phyloP scores from a whole-genome alignment of 1,140 invertebrate species.

The Zaprionus camerounensis region DNA sequence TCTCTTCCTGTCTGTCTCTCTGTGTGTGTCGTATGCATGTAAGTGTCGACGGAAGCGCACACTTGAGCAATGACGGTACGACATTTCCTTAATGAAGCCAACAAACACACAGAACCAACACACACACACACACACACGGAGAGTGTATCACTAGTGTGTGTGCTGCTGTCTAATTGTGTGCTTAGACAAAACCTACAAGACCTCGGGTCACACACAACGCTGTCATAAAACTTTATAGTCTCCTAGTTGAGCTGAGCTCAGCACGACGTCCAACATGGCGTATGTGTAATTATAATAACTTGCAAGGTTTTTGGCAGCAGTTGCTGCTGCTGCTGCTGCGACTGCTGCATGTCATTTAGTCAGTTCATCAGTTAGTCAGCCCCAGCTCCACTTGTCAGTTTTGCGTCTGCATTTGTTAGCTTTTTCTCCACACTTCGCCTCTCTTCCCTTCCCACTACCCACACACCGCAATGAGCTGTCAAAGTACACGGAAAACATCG shows the following conservation, averaged over 20 bases:
- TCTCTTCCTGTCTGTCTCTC: slow-evolving; percentile 6
- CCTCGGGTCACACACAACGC: slow-evolving; percentile 16
- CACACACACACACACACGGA: slow-evolving; percentile 17
- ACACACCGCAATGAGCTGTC: slow-evolving; percentile 42
- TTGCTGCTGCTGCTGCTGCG: slow-evolving; percentile 11
- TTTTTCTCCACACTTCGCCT: slow-evolving; percentile 40
- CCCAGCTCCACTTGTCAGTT: slow-evolving; percentile 47
- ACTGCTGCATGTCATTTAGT: slow-evolving; percentile 40
- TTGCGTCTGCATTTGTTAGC: neutral
- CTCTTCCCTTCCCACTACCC: neutral
- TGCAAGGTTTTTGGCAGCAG: slow-evolving; percentile 48
- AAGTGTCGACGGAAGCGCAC: slow-evolving; percentile 75
- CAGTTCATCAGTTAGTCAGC: slow-evolving; percentile 19
- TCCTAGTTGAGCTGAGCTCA: slow-evolving; percentile 39
- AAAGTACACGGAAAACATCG: slow-evolving; percentile 30
- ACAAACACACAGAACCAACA: slow-evolving; percentile 49
- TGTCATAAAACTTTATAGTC: slow-evolving; percentile 72
- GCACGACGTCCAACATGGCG: slow-evolving; percentile 62
- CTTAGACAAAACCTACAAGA: slow-evolving; percentile 47
- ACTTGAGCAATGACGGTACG: slow-evolving; percentile 79
- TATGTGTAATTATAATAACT: slow-evolving; percentile 80
- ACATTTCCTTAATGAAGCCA: slow-evolving; percentile 82
- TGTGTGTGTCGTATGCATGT: slow-evolving; percentile 25
- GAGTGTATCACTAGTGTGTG: slow-evolving; percentile 11
- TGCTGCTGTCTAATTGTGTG: slow-evolving; percentile 45